Conservation (phyloP, 1,140 invertebrate genomes). For the Ephestia elutella region DNA sequence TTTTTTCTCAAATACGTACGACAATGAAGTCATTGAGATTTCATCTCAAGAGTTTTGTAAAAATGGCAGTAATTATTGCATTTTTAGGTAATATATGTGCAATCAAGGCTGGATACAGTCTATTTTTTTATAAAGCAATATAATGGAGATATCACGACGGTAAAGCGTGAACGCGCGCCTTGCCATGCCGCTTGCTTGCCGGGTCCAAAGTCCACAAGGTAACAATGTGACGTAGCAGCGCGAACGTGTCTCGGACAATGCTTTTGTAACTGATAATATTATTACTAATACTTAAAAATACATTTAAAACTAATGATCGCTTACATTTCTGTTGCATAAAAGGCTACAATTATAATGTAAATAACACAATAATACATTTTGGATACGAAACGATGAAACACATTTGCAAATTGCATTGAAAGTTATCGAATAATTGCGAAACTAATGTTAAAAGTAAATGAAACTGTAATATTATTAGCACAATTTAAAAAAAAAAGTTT, state of each 20-base stretch:
- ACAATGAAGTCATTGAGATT: no score
- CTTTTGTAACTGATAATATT: constrained; percentile 23
- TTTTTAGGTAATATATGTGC: no score
- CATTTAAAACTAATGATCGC: not conserved
- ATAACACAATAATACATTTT: not conserved
- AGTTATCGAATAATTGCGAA: no score
- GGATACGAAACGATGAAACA: not conserved
- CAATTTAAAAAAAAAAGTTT: no score
- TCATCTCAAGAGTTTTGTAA: constrained; percentile 6
- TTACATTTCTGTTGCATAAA: not conserved
- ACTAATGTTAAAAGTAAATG: no score
- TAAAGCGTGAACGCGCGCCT: constrained; percentile 36
- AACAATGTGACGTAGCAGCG: constrained; percentile 32
- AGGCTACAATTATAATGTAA: not conserved
- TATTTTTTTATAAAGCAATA: no score
- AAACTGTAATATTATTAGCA: no score
- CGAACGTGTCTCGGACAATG: constrained; percentile 36
- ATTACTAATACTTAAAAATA: constrained; percentile 7
- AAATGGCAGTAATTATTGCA: constrained; percentile 10
- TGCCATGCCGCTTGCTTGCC: constrained; percentile 32
- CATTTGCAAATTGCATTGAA: no score
- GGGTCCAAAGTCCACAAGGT: constrained; percentile 70
- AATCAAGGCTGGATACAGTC: no score
- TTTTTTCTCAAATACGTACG: no score
- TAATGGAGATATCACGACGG: constrained; percentile 34